Percentiles rank a stretch among this genome's conserved stretches.
Conservation (phyloP, 1,140 invertebrate species). For the Tetragnatha versicolor region DNA sequence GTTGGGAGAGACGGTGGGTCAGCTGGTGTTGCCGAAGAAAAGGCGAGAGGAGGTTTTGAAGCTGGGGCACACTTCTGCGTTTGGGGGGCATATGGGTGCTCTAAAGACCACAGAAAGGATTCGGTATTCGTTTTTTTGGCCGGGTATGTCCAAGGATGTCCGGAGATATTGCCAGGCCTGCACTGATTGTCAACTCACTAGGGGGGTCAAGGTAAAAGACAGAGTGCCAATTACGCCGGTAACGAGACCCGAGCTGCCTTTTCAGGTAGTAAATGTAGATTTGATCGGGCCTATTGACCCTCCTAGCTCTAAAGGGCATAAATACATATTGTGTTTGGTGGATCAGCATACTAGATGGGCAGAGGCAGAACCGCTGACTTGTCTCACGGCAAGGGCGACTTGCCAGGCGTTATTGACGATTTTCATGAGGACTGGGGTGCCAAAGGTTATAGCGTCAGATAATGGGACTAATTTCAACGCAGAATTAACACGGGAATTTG, state of each 20-base stretch:
- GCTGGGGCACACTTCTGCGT: not conserved
- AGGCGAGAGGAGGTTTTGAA: not conserved
- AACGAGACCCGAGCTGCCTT: too few relatives aligned
- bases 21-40: not conserved
- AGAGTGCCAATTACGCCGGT: too few relatives aligned
- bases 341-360: not conserved
- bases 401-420: too few relatives aligned
- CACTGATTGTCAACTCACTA: not conserved
- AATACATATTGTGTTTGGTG: conserved; percentile 13
- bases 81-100: not conserved
- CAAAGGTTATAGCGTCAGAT: too few relatives aligned
- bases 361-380: too few relatives aligned
- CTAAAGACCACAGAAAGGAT: not conserved
- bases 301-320: not conserved
- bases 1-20: not conserved
- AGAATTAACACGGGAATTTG: too few relatives aligned
- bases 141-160: not conserved
- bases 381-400: too few relatives aligned
- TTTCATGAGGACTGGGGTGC: too few relatives aligned
- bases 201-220: too few relatives aligned
- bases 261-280: conserved; percentile 1
- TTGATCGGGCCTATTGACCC: not conserved
- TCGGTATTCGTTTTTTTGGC: not conserved
- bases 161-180: not conserved
- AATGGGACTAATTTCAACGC: too few relatives aligned